A percentile compares a stretch with the other conserved stretches of the same genome.
Evolutionary conservation across 1,140 invertebrate species (phyloP).

Genomic region (Spodoptera litura): DNA sequence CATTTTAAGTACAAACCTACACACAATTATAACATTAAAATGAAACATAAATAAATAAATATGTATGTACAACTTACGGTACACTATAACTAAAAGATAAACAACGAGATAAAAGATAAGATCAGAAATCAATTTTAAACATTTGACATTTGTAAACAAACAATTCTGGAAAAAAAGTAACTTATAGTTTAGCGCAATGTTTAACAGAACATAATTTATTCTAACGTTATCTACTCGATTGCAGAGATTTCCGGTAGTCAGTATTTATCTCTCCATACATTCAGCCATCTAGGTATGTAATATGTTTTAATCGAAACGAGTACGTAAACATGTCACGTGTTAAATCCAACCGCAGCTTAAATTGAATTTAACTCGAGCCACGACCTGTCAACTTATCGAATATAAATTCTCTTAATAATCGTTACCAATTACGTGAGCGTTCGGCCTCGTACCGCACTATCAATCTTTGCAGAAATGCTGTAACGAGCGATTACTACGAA

Average conservation of each 20-base stretch:
- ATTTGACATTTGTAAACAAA: no score
- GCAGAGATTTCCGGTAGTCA: constrained; percentile 57
- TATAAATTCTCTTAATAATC: constrained; percentile 82
- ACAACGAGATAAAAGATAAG: no score
- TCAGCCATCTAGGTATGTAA: constrained; percentile 27
- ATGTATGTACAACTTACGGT: no score
- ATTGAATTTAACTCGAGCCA: constrained; percentile 75
- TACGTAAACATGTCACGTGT: constrained; percentile 71
- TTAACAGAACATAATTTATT: constrained; percentile 5
- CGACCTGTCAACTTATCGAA: constrained; percentile 76
- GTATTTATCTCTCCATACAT: constrained; percentile 37
- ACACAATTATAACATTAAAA: no score
- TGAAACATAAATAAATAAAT: no score
- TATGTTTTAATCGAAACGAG: constrained; percentile 56
- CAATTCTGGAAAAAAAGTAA: no score
- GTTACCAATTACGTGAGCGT: constrained; percentile 79
- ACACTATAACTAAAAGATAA: no score
- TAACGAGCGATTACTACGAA: constrained; percentile 56
- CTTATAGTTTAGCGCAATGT: not conserved
- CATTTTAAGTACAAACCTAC: no score
- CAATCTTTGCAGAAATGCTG: constrained; percentile 64
- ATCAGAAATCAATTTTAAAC: no score
- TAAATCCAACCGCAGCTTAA: constrained; percentile 69
- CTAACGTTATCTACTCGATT: constrained; percentile 8
- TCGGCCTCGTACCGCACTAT: constrained; percentile 68